Conservation (phyloP, 1,140 invertebrate species). For the Lasioglossum baleicum region DNA sequence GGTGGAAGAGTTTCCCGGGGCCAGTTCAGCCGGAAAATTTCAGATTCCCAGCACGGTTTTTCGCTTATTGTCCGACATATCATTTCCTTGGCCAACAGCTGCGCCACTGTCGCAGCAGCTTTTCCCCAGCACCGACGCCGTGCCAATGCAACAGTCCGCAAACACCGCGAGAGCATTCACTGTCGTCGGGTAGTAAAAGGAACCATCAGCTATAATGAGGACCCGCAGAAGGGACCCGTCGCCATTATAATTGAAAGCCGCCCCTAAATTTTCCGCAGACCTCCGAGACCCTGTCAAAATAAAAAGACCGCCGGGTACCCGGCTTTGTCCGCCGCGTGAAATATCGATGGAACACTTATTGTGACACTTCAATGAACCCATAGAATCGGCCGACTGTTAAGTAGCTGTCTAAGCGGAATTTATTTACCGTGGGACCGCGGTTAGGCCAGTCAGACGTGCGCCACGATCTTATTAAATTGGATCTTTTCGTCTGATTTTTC, state of each 20-base stretch:
- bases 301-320: constrained; percentile 29
- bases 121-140: neutral
- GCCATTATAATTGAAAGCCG: constrained; percentile 10
- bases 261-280: constrained; percentile 25
- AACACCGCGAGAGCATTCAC: neutral
- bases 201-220: neutral
- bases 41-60: neutral
- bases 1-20: neutral
- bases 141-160: neutral
- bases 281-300: constrained; percentile 44
- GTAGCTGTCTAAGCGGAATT: neutral
- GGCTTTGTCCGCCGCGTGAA: constrained; percentile 50
- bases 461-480: too few species aligned
- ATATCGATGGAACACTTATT: constrained; percentile 56
- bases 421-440: constrained; percentile 5
- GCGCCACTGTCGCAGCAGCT: neutral
- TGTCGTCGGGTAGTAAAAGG: neutral
- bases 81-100: neutral
- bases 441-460: too few species aligned
- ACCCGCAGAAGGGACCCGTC: neutral
- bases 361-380: constrained; percentile 51
- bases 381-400: constrained; percentile 51
- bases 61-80: neutral
- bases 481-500: too few species aligned
- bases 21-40: neutral